These are phyloP conservation scores for Balanococcus diminutus DNA, from an alignment of 2,888 invertebrate genomes.

Conservation along the genomic window DNA sequence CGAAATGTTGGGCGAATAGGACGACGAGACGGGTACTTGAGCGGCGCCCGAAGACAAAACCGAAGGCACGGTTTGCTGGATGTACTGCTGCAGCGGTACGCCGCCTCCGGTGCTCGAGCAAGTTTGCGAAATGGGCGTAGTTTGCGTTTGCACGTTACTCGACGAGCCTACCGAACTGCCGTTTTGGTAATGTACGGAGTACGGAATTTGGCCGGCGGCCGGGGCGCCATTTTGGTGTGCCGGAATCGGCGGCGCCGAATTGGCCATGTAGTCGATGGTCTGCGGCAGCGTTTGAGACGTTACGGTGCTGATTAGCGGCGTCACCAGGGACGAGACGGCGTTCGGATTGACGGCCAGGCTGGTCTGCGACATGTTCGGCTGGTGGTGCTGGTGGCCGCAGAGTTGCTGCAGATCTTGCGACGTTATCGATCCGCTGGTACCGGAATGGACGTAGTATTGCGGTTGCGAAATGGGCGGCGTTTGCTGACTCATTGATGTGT, in stretches of 20 bases:
- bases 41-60: background rate
- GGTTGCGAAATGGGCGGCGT: constrained; percentile 31
- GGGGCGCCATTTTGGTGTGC: background rate
- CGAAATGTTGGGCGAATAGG: constrained; percentile 11
- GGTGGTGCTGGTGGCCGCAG: constrained; percentile 34
- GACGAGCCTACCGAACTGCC: background rate
- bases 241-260: background rate
- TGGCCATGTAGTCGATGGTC: background rate
- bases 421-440: constrained; percentile 2
- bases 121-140: constrained; percentile 21
- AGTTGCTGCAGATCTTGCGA: constrained; percentile 50
- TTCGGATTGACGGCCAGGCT: background rate
- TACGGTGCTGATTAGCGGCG: constrained; percentile 31
- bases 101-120: background rate
- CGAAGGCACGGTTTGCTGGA: constrained; percentile 7
- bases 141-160: constrained; percentile 44
- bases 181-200: constrained; percentile 33
- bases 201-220: background rate
- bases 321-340: background rate
- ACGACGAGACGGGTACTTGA: constrained; percentile 9
- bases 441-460: constrained; percentile 31
- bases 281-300: constrained; percentile 16
- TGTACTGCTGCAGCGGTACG: constrained; percentile 39
- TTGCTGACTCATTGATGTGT: constrained; percentile 45
- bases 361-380: background rate